These are phyloP conservation scores for Romanogobio albipinnatus DNA, from an alignment of 2,113 vertebrate genomes.

Conservation along the genomic window DNA sequence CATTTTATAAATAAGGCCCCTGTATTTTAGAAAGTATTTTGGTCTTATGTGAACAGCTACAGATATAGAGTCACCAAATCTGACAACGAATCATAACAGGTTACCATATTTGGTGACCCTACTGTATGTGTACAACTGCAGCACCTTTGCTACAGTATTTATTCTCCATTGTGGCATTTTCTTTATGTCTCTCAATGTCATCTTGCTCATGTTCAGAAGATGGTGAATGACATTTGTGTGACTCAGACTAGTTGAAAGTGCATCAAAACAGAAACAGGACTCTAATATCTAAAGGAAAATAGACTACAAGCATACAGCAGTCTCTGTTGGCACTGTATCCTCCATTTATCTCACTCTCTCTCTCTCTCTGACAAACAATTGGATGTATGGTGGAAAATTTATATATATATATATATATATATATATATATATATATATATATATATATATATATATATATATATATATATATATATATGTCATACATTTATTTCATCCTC, in stretches of 20 bases:
- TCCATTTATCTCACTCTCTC: too few species aligned
- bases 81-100: not conserved
- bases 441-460: not conserved
- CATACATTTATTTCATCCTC: conserved; percentile 16
- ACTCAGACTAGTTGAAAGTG: not conserved
- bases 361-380: conserved; percentile 25
- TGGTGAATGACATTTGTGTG: not conserved
- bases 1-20: too few species aligned
- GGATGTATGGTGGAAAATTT: not conserved
- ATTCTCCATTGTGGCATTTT: not conserved
- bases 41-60: not conserved
- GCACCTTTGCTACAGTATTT: not conserved
- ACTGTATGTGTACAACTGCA: not conserved
- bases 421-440: not conserved
- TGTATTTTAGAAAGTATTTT: too few species aligned
- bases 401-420: not conserved
- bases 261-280: not conserved
- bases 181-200: not conserved
- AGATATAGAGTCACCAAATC: not conserved
- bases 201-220: not conserved
- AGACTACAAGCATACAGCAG: not conserved
- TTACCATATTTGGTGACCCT: not conserved
- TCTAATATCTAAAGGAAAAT: conserved; percentile 9
- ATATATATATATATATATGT: not conserved
- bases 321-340: conserved; percentile 17